A percentile compares a stretch with the other conserved stretches of the same genome.
These are phyloP conservation scores for Tragelaphus imberbis DNA, from an alignment of 2,113 vertebrate genomes.

Conservation along the genomic window DNA sequence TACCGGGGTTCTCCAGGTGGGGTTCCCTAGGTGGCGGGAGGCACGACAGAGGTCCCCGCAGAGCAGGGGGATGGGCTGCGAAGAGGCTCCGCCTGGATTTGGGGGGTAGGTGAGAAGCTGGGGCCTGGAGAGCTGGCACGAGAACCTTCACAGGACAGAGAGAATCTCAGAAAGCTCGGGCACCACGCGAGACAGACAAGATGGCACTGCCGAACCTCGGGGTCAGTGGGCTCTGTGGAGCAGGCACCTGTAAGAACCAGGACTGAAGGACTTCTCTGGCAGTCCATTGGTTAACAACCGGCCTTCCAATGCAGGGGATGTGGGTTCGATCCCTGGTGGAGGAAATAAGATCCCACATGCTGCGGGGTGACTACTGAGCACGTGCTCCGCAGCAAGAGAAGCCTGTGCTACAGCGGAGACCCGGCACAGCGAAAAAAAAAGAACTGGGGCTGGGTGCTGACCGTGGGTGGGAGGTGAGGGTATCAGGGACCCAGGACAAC, in stretches of 20 bases:
- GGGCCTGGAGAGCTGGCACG: too few relatives aligned
- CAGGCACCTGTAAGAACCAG: not conserved
- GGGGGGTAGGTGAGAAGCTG: too few relatives aligned
- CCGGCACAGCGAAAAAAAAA: not conserved
- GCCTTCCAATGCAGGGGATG: not conserved
- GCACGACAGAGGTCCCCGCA: not conserved
- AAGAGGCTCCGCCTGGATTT: not conserved
- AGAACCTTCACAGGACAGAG: not conserved
- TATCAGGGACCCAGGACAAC: too few relatives aligned
- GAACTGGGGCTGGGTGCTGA: not conserved
- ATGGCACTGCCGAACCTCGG: not conserved
- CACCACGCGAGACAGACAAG: fast-evolving
- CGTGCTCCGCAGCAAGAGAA: not conserved
- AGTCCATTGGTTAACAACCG: not conserved
- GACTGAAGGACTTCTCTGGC: not conserved
- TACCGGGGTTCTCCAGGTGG: not conserved
- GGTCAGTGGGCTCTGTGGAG: not conserved
- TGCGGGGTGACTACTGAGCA: not conserved
- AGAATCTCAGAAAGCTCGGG: not conserved
- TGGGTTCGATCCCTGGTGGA: not conserved
- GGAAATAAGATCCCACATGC: not conserved
- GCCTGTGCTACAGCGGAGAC: not conserved
- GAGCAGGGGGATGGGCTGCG: too few relatives aligned
- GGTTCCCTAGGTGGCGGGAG: not conserved
- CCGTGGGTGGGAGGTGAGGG: not conserved